Evolutionary conservation across 2,888 invertebrate genomes (phyloP).

Genomic region (Synanthedon myopaeformis): DNA sequence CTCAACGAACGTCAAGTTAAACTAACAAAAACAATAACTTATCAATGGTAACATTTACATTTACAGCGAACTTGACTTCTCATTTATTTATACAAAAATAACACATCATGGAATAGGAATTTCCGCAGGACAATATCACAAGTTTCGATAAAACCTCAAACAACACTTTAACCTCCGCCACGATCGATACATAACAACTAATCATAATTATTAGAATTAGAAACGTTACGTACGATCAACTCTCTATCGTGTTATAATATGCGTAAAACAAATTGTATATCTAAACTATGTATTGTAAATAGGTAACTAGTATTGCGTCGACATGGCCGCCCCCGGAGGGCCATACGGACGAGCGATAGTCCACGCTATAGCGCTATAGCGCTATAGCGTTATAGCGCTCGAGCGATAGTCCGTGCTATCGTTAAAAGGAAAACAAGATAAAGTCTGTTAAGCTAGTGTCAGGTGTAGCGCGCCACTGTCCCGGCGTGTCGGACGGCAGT

Average conservation of each 20-base stretch:
- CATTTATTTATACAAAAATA: conserved; percentile 50
- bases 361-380: conserved; percentile 9
- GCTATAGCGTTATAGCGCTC: too few species aligned
- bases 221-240: conserved; percentile 13
- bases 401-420: conserved; percentile 19
- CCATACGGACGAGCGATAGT: conserved; percentile 14
- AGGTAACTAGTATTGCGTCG: conserved; percentile 38
- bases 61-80: conserved; percentile 45
- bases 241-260: conserved; percentile 29
- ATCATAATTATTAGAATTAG: conserved; percentile 21
- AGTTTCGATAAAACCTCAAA: conserved; percentile 32
- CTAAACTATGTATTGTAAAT: conserved; percentile 49
- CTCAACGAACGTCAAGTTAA: background rate
- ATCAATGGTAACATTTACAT: conserved; percentile 69
- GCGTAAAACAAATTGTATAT: conserved; percentile 33
- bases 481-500: conserved; percentile 10
- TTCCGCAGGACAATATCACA: conserved; percentile 63
- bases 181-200: conserved; percentile 31
- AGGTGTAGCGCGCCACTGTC: conserved; percentile 41
- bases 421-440: conserved; percentile 34
- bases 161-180: conserved; percentile 14
- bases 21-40: conserved; percentile 40
- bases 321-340: conserved; percentile 25
- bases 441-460: conserved; percentile 36
- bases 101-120: conserved; percentile 62